Evolutionary conservation across 1,140 invertebrate genomes (phyloP), one percentile per base, ranked within the genome.

Genomic region (Tribolium castaneum): DNA sequence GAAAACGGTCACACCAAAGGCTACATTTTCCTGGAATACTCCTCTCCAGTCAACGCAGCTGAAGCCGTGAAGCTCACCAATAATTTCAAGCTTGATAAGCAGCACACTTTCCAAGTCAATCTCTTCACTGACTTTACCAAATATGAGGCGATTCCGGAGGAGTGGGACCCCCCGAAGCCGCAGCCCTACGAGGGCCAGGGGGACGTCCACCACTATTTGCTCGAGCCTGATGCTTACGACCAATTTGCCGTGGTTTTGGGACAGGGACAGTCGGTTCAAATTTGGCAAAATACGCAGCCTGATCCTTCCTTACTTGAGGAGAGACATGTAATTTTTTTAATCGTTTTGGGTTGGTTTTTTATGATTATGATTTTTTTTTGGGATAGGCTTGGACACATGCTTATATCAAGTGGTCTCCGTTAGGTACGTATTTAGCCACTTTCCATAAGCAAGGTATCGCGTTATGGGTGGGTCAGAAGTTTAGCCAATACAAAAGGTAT

Each of bases 371-470:
- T 78, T 66, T 66, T 56, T 70, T 72, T 84, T 14, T 30, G 1
- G 25, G 6, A 10, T 85, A 97, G 95, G 90, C 93, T 77, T 98
- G 97, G 96, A 97, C 97, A 9, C 97, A 99, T 86, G 96, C 95
- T 0, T 97, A 97, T 85, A 94, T 98, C 0, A 95, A 95, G 81
- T 99, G 98, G 98, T 99, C 98, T 14, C 98, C 97, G 0, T 88
- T 97, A 39, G 99, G 99, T 35, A 99, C 97, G 1, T 99, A 98
- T 87, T 88, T 99, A 45, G 93, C 97, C 0, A 99, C 98, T 0
- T 97, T 99, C 87, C 98, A 99, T 86, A 93, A 93, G 85, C 92
- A 94, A 82, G 99, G 99, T 80, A 96, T 99, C 74, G 97, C 96
- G 0, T 88, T 99, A 14, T 99, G 98, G 98, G 98, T 97, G 59